Base-by-base conservation (phyloP, 2,888 invertebrate species). In the Microplitis manilae region DNA sequence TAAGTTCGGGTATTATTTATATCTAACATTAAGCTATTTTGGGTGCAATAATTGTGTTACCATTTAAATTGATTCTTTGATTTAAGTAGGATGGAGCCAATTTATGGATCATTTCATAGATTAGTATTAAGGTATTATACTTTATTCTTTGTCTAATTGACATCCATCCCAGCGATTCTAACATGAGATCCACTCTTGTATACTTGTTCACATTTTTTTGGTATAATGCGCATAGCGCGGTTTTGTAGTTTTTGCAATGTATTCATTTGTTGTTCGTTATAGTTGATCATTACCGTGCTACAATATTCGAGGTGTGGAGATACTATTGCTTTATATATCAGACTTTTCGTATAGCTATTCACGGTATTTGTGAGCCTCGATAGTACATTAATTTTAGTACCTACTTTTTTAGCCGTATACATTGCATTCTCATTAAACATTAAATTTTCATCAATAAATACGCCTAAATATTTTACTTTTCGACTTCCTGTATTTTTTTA, bases 401-500 rank as follows among this genome's bases (percentile, higher is more conserved):
- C 59, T 59, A 59, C 59, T 59, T 59, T 59, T 59, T 2, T 59
- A 13, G 59, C 2, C 13, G 13, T 13, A 59, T 8, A 59, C 13
- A 59, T 8, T 13, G 59, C 13, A 59, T 59, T 59, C 1, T 59
- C 59, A 59, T 59, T 59, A 13, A 59, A 59, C 13, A 59, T 13
- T 13, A 59, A 13, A 59, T 59, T 59, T 13, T 59, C 59, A 1
- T 59, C 59, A 59, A 59, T 59, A 1, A 59, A 13, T 1, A 59
- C 13, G 1, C 59, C 59, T 59, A 59, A 1, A 13, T 59, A 59
- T 59, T 59, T 59, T 59, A 4, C 4, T 59, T 59, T 5, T 38
- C n/a, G 1, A 78, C 70, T 68, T 78, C 73, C 13, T 59, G 41
- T 61, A 76, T 78, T 38, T n/a, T 8, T 13, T 30, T 40, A 17